A percentile compares a stretch with the other conserved stretches of the same genome.
phyloP scores from a whole-genome alignment of 2,888 invertebrate genomes.

The Drosophila lacicola region DNA sequence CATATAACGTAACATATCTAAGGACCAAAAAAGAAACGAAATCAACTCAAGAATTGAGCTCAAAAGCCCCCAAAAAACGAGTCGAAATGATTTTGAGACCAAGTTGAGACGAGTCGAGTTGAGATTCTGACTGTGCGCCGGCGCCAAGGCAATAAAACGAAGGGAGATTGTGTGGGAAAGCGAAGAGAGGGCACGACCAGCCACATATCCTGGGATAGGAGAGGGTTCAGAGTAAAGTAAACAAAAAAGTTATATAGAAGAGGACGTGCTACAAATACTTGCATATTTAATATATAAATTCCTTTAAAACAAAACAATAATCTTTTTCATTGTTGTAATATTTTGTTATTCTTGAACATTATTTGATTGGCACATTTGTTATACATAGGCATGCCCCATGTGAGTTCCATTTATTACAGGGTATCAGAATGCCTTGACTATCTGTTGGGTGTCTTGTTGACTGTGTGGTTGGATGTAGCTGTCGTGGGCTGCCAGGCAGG shows the following conservation, averaged over 20 bases:
- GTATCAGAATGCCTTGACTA: conserved; percentile 38
- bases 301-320: too few relatives aligned
- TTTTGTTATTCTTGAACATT: too few relatives aligned
- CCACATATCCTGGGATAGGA: conserved; percentile 18
- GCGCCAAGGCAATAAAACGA: conserved; percentile 66
- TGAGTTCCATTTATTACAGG: not conserved
- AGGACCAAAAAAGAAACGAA: conserved; percentile 14
- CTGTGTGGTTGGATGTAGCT: conserved; percentile 18
- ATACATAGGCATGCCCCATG: not conserved
- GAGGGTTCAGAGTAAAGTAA: not conserved
- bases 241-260: not conserved
- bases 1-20: conserved; percentile 57
- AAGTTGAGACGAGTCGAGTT: conserved; percentile 14
- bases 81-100: conserved; percentile 23
- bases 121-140: conserved; percentile 55
- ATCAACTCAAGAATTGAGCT: conserved; percentile 29
- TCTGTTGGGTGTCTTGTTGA: conserved; percentile 35
- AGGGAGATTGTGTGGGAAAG: not conserved
- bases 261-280: not conserved
- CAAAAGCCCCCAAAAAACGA: conserved; percentile 12
- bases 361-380: too few relatives aligned
- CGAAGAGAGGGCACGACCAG: not conserved
- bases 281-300: too few relatives aligned
- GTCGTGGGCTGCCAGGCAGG: conserved; percentile 4
- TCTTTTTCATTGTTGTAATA: too few relatives aligned